Percentiles rank a stretch among this genome's conserved stretches.
These are phyloP conservation scores for Galerucella calmariensis DNA, from an alignment of 2,888 invertebrate species.

Conservation along the genomic window DNA sequence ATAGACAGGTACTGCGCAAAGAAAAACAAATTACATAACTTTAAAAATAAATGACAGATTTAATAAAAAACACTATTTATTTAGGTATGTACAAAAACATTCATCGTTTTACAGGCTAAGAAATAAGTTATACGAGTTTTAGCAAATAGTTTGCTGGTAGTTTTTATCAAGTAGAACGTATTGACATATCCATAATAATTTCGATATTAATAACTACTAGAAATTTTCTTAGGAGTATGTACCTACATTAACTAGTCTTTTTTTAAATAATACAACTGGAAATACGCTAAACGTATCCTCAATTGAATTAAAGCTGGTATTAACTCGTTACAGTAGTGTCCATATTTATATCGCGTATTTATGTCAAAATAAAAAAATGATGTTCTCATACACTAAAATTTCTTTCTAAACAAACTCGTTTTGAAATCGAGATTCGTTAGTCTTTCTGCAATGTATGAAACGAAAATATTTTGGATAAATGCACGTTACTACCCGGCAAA, in stretches of 20 bases:
- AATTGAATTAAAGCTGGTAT: slow-evolving; percentile 13
- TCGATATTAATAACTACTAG: slow-evolving; percentile 2
- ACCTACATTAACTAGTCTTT: not conserved
- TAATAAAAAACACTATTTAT: slow-evolving; percentile 17
- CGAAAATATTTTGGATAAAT: not conserved
- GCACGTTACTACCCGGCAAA: slow-evolving; percentile 6
- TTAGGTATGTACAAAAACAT: slow-evolving; percentile 39
- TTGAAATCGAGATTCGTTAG: not conserved
- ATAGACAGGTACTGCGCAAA: slow-evolving; percentile 26
- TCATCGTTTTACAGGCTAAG: not conserved
- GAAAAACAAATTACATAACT: slow-evolving; percentile 37
- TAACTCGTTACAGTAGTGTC: slow-evolving; percentile 15
- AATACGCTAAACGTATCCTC: not conserved
- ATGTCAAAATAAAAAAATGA: slow-evolving; percentile 21
- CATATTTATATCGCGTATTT: slow-evolving; percentile 26
- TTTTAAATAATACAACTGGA: not conserved
- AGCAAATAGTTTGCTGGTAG: not conserved
- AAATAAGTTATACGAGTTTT: not conserved
- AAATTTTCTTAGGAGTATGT: not conserved
- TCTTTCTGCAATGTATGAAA: not conserved
- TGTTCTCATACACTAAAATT: not conserved
- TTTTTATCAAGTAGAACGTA: not conserved
- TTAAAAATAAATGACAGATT: slow-evolving; percentile 26
- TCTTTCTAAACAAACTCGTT: not conserved
- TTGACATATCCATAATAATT: not conserved